A percentile compares a stretch with the other conserved stretches of the same genome.
phyloP scores from a whole-genome alignment of 2,888 invertebrate species.

The Ophioninae sp. region DNA sequence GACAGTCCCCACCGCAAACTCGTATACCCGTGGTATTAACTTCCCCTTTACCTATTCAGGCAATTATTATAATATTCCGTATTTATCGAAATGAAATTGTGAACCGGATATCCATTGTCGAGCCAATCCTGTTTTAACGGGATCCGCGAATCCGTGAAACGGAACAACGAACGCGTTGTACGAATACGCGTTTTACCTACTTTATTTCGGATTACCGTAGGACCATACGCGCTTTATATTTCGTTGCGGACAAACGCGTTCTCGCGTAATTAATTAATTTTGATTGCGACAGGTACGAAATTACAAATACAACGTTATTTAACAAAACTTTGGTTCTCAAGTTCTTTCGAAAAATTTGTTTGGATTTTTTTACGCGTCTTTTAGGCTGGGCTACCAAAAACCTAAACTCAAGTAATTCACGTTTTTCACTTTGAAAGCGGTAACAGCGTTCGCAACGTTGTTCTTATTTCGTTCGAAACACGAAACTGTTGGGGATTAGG shows the following conservation, averaged over 20 bases:
- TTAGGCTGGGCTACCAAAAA: not conserved
- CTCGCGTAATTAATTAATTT: constrained; percentile 19
- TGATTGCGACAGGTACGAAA: not conserved
- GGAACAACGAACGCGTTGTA: constrained; percentile 70
- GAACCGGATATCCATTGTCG: constrained; percentile 71
- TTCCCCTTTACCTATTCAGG: not conserved
- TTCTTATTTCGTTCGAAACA: constrained; percentile 62
- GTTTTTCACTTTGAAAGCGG: constrained; percentile 26
- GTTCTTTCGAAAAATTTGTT: too few species aligned
- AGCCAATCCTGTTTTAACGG: constrained; percentile 74
- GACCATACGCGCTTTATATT: not conserved
- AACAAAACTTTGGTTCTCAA: too few species aligned
- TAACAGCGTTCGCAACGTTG: constrained; percentile 66
- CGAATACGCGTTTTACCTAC: constrained; percentile 69
- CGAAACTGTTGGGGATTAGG: constrained; percentile 64
- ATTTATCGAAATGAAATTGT: constrained; percentile 66
- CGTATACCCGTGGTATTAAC: not conserved
- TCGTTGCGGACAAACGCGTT: constrained; percentile 8
- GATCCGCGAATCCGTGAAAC: constrained; percentile 72
- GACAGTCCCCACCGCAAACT: constrained; percentile 14
- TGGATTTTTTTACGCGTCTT: not conserved
- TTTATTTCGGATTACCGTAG: not conserved
- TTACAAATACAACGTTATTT: not conserved
- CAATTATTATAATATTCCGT: constrained; percentile 67
- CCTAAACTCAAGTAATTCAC: too few species aligned